Conservation (phyloP, 2,797 vertebrate species). For the Propithecus deckenii region DNA sequence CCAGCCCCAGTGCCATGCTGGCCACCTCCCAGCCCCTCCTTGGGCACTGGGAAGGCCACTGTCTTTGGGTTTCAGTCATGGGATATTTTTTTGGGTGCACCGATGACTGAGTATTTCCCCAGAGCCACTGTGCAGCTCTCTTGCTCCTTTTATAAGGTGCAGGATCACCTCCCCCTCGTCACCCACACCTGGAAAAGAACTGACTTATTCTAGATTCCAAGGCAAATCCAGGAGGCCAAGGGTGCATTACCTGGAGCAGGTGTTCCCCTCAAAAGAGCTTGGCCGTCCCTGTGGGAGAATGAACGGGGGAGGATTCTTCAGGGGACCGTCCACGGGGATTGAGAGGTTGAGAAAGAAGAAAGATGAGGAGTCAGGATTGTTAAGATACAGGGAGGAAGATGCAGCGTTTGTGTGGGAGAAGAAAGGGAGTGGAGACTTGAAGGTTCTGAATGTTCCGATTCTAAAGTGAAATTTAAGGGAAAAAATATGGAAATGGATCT, state of each 20-base stretch:
- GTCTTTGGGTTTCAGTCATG: not conserved
- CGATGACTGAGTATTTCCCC: not conserved
- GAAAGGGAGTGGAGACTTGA: not conserved
- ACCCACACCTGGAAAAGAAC: not conserved
- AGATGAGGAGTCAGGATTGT: not conserved
- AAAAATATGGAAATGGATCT: not conserved
- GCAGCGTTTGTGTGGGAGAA: not conserved
- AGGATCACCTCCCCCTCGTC: not conserved
- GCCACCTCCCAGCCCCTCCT: rapidly evolving
- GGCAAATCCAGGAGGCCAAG: not conserved
- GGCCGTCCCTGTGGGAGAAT: not conserved
- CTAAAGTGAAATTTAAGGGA: not conserved
- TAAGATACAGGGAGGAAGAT: not conserved
- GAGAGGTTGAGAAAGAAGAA: not conserved
- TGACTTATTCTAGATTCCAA: not conserved
- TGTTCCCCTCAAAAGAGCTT: not conserved
- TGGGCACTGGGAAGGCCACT: not conserved
- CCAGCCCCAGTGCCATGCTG: rapidly evolving
- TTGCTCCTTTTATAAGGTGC: not conserved
- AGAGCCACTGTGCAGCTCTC: not conserved
- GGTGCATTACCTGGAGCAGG: not conserved
- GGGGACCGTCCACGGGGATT: not conserved
- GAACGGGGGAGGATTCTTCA: not conserved
- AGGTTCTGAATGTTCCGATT: not conserved
- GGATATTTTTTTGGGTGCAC: not conserved